Evolutionary conservation across 2,113 vertebrate species (phyloP).

Genomic region (Callionymus lyra): DNA sequence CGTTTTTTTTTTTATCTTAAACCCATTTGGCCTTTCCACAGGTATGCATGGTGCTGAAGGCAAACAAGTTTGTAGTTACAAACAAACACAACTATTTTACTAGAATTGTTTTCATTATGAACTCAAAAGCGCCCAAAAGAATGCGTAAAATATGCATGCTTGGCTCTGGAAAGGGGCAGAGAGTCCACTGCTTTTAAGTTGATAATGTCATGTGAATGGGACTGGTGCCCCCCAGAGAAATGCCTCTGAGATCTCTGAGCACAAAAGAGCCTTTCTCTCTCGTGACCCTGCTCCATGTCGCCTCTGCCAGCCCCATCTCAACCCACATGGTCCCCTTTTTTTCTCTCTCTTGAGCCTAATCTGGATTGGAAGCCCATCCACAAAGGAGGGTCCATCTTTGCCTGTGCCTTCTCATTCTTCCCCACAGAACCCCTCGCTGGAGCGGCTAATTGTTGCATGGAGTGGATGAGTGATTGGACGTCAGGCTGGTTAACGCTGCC

Average conservation of each 20-base stretch:
- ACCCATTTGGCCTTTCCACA: too few species aligned
- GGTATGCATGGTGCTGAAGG: too few species aligned
- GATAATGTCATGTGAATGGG: slow-evolving; percentile 48
- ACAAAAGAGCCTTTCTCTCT: slow-evolving; percentile 37
- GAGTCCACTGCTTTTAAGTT: slow-evolving; percentile 30
- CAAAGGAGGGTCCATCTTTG: slow-evolving; percentile 30
- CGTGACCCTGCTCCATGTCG: slow-evolving; percentile 22
- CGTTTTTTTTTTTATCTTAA: too few species aligned
- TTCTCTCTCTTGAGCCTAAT: slow-evolving; percentile 47
- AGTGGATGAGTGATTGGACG: slow-evolving; percentile 19
- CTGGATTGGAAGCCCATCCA: slow-evolving; percentile 41
- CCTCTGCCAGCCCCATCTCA: slow-evolving; percentile 16
- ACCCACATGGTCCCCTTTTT: slow-evolving; percentile 28
- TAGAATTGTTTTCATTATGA: too few species aligned
- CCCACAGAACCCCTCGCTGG: slow-evolving; percentile 11
- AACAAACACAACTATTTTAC: too few species aligned
- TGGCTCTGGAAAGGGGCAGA: slow-evolving; percentile 5
- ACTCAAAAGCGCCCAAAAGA: too few species aligned
- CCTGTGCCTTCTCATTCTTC: slow-evolving; percentile 19
- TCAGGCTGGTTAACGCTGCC: slow-evolving; percentile 19
- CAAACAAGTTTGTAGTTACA: too few species aligned
- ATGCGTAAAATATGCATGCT: neutral
- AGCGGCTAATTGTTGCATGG: slow-evolving; percentile 33
- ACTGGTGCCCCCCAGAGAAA: slow-evolving; percentile 30
- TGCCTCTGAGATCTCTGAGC: slow-evolving; percentile 29